Conservation (phyloP, 2,888 invertebrate species). For the Acleris cristana region DNA sequence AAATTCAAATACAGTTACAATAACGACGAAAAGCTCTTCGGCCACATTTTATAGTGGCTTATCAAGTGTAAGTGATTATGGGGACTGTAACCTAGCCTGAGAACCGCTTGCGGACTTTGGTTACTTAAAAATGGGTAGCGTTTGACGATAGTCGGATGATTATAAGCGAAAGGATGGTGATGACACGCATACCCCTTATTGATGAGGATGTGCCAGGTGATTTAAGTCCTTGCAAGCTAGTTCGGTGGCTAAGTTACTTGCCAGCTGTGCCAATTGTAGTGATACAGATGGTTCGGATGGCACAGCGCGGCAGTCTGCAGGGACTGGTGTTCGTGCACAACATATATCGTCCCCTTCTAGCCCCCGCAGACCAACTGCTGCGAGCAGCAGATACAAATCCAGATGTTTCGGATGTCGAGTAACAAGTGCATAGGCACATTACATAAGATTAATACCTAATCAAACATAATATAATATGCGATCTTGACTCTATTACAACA, state of each 20-base stretch:
- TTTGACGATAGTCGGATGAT: background rate
- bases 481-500: constrained; percentile 64
- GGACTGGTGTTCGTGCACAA: constrained; percentile 46
- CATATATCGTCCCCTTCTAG: constrained; percentile 54
- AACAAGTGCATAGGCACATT: constrained; percentile 79
- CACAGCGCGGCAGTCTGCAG: constrained; percentile 51
- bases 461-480: constrained; percentile 80
- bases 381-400: constrained; percentile 56
- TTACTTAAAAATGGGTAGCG: background rate
- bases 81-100: constrained; percentile 48
- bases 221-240: constrained; percentile 25
- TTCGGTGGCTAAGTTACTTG: constrained; percentile 22
- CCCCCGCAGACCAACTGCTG: constrained; percentile 56
- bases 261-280: constrained; percentile 3
- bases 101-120: constrained; percentile 42
- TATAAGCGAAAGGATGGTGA: background rate
- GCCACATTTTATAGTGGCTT: constrained; percentile 65
- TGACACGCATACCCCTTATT: background rate
- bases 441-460: constrained; percentile 76
- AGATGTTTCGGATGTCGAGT: constrained; percentile 58
- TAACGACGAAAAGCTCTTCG: constrained; percentile 64
- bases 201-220: background rate
- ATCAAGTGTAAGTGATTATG: constrained; percentile 54
- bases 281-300: constrained; percentile 2
- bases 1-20: constrained; percentile 59